A percentile compares a stretch with the other conserved stretches of the same genome.
phyloP scores from a whole-genome alignment of 1,140 invertebrate genomes.

The Tetragonula clypearis region DNA sequence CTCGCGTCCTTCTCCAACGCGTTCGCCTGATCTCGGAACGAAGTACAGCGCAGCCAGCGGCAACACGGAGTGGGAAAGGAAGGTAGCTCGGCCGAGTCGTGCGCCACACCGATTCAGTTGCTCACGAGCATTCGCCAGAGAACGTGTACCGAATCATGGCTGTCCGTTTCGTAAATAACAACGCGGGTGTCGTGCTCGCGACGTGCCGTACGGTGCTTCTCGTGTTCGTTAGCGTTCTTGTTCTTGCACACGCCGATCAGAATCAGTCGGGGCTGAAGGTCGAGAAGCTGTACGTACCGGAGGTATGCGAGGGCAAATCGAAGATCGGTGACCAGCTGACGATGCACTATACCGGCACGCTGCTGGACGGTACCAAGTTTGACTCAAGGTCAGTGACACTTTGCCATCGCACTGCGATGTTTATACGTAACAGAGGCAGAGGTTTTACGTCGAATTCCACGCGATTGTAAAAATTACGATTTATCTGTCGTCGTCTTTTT shows the following conservation, averaged over 20 bases:
- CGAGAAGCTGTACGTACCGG: conserved; percentile 89
- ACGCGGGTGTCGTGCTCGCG: conserved; percentile 58
- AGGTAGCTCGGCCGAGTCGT: conserved; percentile 60
- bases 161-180: conserved; percentile 25
- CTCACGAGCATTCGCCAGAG: conserved; percentile 69
- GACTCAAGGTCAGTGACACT: conserved; percentile 91
- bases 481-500: too few relatives aligned
- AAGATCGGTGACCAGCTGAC: conserved; percentile 94
- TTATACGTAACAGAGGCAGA: not conserved
- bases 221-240: conserved; percentile 41
- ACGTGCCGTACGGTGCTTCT: conserved; percentile 53
- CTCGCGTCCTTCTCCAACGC: conserved; percentile 39
- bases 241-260: conserved; percentile 49
- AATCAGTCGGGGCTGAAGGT: conserved; percentile 86
- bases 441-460: not conserved
- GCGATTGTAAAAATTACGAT: not conserved
- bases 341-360: conserved; percentile 96
- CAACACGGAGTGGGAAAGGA: conserved; percentile 35
- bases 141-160: conserved; percentile 47
- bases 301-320: conserved; percentile 90
- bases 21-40: conserved; percentile 48
- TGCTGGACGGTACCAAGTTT: conserved; percentile 94
- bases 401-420: not conserved
- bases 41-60: conserved; percentile 36
- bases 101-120: conserved; percentile 69